Base-by-base conservation (phyloP, 2,797 vertebrate species). In the Thamnophis elegans region DNA sequence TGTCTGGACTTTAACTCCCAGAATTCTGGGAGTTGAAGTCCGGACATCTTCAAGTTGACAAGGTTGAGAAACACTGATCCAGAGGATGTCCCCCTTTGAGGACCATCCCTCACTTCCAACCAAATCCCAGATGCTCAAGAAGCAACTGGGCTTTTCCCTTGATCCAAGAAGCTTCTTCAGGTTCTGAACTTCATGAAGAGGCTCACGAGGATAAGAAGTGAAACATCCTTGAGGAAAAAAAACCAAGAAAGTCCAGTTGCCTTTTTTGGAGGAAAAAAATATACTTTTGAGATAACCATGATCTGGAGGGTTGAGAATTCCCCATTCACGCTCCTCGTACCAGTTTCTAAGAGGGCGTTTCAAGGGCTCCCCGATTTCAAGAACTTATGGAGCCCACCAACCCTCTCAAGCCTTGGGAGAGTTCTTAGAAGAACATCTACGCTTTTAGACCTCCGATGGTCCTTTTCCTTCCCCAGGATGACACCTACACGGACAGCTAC, bases 401-500 rank as follows among this genome's bases (percentile, higher is more conserved):
- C 18, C 3, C n/a, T 36, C n/a, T 36, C n/a, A 16, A 22, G 7
- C 36, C 68, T 36, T 14, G 5, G 62, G 6, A 36, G 7, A 9
- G 6, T 0, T 73, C 68, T 42, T 68, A 2, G 28, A n/a, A 20
- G 32, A 78, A 54, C 10, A 8, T 28, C 36, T 28, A 10, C 0
- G 14, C 54, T 9, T 18, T 42, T 78, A 78, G 22, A 42, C 22
- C 73, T 2, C 36, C 0, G 4, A 10, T 10, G 32, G 18, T 78
- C 68, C 68, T 42, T 85, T 53, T 62, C 5, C 92, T 55, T 11
- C 18, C 14, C 26, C 93, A 98, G 98, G 98, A 98, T 56, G 98
- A 98, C 96, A 98, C 97, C 13, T 98, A 98, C 96, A 98, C 98
- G 0, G 98, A 98, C 91, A 98, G 98, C 92, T 98, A 98, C 96